Evolutionary conservation across 2,797 vertebrate genomes (phyloP).

Genomic region (Cuniculus paca): DNA sequence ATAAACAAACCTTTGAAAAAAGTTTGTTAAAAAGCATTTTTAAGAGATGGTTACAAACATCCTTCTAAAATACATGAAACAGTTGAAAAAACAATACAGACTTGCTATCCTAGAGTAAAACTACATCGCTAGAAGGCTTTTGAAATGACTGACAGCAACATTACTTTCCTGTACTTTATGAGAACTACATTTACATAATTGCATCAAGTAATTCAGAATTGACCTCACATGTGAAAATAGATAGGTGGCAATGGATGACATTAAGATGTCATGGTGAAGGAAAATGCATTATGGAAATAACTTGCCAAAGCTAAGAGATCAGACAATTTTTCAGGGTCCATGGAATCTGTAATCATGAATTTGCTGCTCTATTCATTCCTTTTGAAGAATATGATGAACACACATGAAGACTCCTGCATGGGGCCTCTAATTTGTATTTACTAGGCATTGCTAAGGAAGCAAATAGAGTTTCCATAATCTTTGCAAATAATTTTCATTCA

Average conservation of each 20-base stretch:
- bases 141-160: conserved; percentile 44
- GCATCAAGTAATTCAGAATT: conserved; percentile 72
- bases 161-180: conserved; percentile 53
- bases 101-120: conserved; percentile 1
- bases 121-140: not conserved
- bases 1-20: conserved; percentile 7
- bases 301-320: conserved; percentile 32
- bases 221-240: conserved; percentile 57
- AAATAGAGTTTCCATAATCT: not conserved
- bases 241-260: conserved; percentile 68
- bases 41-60: not conserved
- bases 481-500: conserved; percentile 28
- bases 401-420: not conserved
- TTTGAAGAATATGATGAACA: conserved; percentile 24
- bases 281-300: conserved; percentile 69
- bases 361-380: not conserved
- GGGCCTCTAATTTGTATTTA: not conserved
- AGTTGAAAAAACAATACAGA: not conserved
- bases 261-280: conserved; percentile 7
- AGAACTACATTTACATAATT: conserved; percentile 42
- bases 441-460: not conserved
- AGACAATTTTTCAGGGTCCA: conserved; percentile 43
- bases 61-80: not conserved
- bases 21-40: conserved; percentile 2
- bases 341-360: not conserved